These are phyloP conservation scores for Agriopis leucophaearia DNA, from an alignment of 2,888 invertebrate genomes.

Conservation along the genomic window DNA sequence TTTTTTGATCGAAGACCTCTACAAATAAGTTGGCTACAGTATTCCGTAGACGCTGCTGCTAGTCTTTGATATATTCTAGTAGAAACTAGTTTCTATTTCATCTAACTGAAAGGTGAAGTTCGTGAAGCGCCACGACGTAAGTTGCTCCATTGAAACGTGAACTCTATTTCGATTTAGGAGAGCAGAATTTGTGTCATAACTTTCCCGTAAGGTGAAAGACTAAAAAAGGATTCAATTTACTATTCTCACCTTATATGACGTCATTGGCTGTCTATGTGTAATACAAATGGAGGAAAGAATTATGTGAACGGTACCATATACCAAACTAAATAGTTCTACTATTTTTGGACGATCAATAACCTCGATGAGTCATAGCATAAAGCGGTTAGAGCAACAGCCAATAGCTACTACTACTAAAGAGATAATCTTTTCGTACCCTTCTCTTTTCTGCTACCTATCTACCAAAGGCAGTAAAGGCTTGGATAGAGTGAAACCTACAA, in stretches of 20 bases:
- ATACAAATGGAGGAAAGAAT: conserved; percentile 1
- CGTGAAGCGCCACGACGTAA: not conserved
- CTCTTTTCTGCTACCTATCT: too few relatives aligned
- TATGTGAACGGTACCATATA: conserved; percentile 11
- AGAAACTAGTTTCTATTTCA: not conserved
- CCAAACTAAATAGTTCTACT: conserved; percentile 10
- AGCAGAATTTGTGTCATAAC: not conserved
- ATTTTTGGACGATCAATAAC: conserved; percentile 29
- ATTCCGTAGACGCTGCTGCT: too few relatives aligned
- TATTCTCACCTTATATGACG: conserved; percentile 8
- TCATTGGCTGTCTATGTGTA: not conserved
- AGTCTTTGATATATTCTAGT: not conserved
- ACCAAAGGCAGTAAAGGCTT: not conserved
- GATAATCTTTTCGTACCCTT: too few relatives aligned
- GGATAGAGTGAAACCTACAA: not conserved
- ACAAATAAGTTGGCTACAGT: too few relatives aligned
- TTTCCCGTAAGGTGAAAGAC: not conserved
- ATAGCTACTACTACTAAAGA: not conserved
- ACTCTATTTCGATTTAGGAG: not conserved
- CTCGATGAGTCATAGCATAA: conserved; percentile 14
- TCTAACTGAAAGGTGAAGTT: not conserved
- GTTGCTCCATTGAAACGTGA: not conserved
- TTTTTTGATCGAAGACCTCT: too few relatives aligned
- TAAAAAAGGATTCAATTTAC: conserved; percentile 4
- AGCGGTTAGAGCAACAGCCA: not conserved